Percentiles rank a stretch among this genome's conserved stretches.
phyloP scores from a whole-genome alignment of 2,888 invertebrate genomes.

The Entomobrya multifasciata region DNA sequence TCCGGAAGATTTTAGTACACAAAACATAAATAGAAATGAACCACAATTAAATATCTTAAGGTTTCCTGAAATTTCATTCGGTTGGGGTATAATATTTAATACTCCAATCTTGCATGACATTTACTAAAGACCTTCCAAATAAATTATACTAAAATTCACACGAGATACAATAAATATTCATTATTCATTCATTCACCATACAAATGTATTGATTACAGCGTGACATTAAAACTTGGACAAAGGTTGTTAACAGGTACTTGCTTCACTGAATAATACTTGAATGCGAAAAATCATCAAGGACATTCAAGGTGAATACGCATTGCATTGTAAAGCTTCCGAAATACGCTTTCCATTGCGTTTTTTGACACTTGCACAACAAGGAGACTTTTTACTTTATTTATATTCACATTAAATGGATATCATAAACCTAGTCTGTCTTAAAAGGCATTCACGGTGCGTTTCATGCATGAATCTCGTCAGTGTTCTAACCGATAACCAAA shows the following conservation, averaged over 20 bases:
- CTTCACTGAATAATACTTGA: conserved; percentile 48
- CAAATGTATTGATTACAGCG: background rate
- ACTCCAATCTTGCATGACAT: background rate
- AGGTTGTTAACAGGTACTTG: conserved; percentile 31
- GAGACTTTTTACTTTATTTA: background rate
- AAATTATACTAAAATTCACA: background rate
- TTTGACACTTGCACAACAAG: background rate
- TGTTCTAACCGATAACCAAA: background rate
- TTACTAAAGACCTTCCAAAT: background rate
- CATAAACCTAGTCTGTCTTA: background rate
- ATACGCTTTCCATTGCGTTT: background rate
- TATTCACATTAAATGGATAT: background rate
- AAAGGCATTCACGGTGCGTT: conserved; percentile 47
- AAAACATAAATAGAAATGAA: background rate
- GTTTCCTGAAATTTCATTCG: background rate
- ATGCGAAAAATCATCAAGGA: background rate
- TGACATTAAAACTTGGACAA: background rate
- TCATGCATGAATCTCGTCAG: conserved; percentile 48
- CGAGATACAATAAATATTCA: conserved; percentile 16
- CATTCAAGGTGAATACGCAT: too few species aligned
- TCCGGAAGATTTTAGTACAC: background rate
- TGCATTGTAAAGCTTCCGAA: background rate
- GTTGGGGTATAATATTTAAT: too few species aligned
- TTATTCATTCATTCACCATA: background rate
- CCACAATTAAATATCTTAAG: conserved; percentile 3